Base-by-base conservation (phyloP, 2,113 vertebrate genomes). In the Suncus etruscus region DNA sequence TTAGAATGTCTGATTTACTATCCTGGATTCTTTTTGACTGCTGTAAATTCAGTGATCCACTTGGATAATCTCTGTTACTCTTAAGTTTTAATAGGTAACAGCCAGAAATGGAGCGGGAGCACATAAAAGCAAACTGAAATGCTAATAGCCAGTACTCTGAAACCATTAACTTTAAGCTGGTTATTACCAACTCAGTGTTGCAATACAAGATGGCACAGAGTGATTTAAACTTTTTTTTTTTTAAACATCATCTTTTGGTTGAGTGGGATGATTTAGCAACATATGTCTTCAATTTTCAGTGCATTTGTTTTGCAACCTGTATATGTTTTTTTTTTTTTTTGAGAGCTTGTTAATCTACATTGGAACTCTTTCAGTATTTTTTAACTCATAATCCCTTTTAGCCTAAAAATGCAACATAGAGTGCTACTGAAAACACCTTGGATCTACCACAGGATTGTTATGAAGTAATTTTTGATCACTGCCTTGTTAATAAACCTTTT, bases 71-170 rank as follows among this genome's bases (percentile, higher is more conserved):
- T 95, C 87, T 90, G 91, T 95, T 94, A 80, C 94, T 93, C 8
- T 94, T 92, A 97, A 94, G 91, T 95, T 97, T 97, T 97, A 96
- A 96, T 95, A 94, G 96, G 63, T 96, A 94, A 93, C 93, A 86
- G 93, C 94, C 94, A 91, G 90, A 96, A 94, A 31, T 9, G 0
- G 78, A 94, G 77, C 77, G 78, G 47, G 32, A 63, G 84, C 83
- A 58, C 85, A 93, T 92, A 93, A 97, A 92, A 81, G 91, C 50
- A 15, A 48, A 95, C 87, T 68, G 32, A 77, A 85, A 65, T 79
- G 89, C 58, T 76, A 86, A 89, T 86, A 32, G 68, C 78, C 32
- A 61, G 47, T 68, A 5, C 76, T 63, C 80, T 77, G 86, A 73
- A 91, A 69, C 89, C 63, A 66, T 87, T 93, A 95, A 93, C 73